phyloP scores from a whole-genome alignment of 2,888 invertebrate genomes.

The Caenorhabditis macrosperma region DNA sequence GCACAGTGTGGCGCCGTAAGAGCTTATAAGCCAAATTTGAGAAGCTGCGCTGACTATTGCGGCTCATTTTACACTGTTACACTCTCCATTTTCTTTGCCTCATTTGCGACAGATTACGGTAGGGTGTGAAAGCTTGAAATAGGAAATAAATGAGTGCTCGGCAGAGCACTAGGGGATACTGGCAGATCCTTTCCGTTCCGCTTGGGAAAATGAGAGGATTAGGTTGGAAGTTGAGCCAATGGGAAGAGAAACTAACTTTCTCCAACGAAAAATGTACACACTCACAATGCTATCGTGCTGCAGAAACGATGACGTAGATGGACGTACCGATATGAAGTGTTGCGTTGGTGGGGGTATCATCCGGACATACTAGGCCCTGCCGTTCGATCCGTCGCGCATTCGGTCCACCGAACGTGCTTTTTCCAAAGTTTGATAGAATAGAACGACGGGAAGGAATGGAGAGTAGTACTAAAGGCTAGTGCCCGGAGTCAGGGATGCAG shows the following conservation, averaged over 20 bases:
- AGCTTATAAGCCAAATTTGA: constrained; percentile 64
- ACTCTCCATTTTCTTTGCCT: constrained; percentile 36
- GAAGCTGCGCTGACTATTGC: constrained; percentile 13
- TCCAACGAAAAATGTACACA: neutral
- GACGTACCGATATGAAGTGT: constrained; percentile 54
- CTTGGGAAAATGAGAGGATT: constrained; percentile 25
- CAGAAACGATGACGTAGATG: neutral
- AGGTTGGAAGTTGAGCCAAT: constrained; percentile 5
- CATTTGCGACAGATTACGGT: constrained; percentile 45
- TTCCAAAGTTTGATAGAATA: neutral
- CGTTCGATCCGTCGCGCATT: neutral
- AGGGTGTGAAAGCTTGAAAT: constrained; percentile 18
- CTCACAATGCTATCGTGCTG: neutral
- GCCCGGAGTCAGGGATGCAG: neutral
- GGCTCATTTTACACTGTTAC: constrained; percentile 27
- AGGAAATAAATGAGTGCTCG: neutral
- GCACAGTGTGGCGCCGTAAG: constrained; percentile 13
- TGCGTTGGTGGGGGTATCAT: constrained; percentile 59
- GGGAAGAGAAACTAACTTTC: constrained; percentile 3
- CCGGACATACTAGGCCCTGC: constrained; percentile 49
- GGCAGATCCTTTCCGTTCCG: constrained; percentile 1
- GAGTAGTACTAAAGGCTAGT: neutral
- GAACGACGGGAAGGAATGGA: neutral
- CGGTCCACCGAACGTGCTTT: neutral
- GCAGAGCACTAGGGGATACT: neutral